Conservation (phyloP, 1,140 invertebrate species). For the Geopemphigus sp. region DNA sequence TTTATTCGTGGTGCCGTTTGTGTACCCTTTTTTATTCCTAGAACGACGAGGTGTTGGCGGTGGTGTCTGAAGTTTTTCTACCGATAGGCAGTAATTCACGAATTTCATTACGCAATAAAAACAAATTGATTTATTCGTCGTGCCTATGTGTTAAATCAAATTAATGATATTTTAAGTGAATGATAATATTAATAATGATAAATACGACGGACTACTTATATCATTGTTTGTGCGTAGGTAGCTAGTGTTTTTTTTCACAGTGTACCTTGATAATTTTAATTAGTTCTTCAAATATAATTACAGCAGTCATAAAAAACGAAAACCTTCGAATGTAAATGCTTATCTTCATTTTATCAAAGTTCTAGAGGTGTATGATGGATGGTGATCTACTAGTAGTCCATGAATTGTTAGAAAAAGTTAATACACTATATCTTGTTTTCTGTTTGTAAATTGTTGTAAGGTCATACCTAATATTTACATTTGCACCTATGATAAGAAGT, state of each 20-base stretch:
- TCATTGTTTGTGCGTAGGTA: slow-evolving; percentile 20
- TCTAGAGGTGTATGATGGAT: background rate
- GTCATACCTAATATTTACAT: background rate
- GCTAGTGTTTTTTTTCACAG: background rate
- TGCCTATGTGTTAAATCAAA: background rate
- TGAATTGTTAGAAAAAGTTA: background rate
- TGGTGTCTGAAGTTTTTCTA: no score
- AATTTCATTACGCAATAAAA: background rate
- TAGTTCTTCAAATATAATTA: slow-evolving; percentile 16
- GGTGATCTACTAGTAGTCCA: background rate
- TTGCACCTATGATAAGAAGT: background rate
- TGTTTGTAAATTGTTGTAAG: background rate
- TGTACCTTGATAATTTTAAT: slow-evolving; percentile 30
- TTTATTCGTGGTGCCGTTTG: no score
- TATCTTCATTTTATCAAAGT: slow-evolving; percentile 21
- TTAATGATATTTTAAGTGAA: background rate
- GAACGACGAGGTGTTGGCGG: no score
- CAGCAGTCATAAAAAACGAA: slow-evolving; percentile 2
- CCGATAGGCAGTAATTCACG: no score
- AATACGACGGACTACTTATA: background rate
- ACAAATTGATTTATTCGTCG: background rate
- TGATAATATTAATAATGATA: background rate
- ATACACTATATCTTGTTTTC: background rate
- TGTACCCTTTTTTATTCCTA: no score
- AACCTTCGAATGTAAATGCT: background rate